Conservation (phyloP, 1,140 invertebrate genomes). For the Apocrypta bakeri region DNA sequence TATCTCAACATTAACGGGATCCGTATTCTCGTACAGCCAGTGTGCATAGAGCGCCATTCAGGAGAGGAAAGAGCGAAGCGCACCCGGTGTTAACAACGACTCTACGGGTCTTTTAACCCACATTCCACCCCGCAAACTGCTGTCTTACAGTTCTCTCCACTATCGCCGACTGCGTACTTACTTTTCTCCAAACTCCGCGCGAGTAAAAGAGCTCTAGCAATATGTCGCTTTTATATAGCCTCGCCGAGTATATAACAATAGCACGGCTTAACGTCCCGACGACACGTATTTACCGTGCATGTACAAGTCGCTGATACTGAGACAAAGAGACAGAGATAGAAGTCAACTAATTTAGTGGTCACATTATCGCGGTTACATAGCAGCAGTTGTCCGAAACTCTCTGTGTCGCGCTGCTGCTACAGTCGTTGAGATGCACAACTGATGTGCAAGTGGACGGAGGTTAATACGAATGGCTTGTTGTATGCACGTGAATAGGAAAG, state of each 20-base stretch:
- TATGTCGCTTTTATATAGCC: not conserved
- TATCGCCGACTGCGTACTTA: not conserved
- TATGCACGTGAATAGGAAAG: not conserved
- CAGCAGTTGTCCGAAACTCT: not conserved
- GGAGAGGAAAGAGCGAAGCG: not conserved
- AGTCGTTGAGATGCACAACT: not conserved
- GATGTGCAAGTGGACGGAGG: no score
- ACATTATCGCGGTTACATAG: slow-evolving; percentile 31
- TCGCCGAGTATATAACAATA: not conserved
- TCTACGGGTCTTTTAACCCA: not conserved
- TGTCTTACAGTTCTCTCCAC: not conserved
- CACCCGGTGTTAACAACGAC: not conserved
- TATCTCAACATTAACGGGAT: no score
- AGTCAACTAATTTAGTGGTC: slow-evolving; percentile 27
- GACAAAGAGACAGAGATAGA: not conserved
- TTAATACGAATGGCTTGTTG: no score
- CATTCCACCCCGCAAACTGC: not conserved
- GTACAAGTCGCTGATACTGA: not conserved
- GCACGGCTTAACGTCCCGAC: not conserved
- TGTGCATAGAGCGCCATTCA: not conserved
- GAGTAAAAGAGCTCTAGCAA: not conserved
- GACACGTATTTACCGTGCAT: not conserved
- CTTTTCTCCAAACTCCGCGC: not conserved
- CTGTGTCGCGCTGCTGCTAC: not conserved
- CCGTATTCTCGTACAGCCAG: no score